phyloP scores from a whole-genome alignment of 2,797 vertebrate species.

The Telmatherina bonti region DNA sequence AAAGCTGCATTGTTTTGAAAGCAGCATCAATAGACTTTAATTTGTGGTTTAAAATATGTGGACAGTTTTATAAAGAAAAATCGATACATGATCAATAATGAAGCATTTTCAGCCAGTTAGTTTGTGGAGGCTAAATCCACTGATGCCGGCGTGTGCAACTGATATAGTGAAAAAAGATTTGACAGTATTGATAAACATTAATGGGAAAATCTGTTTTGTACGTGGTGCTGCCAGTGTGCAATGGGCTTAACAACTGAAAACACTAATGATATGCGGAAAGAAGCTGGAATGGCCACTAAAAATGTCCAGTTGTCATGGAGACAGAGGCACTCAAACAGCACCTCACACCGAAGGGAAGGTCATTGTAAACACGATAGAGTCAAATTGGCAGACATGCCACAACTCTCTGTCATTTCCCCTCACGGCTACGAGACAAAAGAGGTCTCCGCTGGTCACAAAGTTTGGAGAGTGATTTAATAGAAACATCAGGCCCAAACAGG shows the following conservation, averaged over 20 bases:
- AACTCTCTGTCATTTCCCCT: conserved; percentile 31
- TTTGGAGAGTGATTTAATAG: background rate
- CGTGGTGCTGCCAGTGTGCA: conserved; percentile 14
- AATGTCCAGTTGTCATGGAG: conserved; percentile 64
- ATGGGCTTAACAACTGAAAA: conserved; percentile 45
- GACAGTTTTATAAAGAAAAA: background rate
- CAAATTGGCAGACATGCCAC: conserved; percentile 45
- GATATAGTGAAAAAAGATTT: background rate
- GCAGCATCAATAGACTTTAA: background rate
- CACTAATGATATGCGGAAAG: conserved; percentile 58
- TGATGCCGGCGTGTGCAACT: background rate
- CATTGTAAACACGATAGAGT: conserved; percentile 58
- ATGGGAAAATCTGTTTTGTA: conserved; percentile 23
- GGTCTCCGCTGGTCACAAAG: conserved; percentile 21
- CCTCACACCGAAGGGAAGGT: conserved; percentile 58
- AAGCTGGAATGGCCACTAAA: conserved; percentile 58
- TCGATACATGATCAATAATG: background rate
- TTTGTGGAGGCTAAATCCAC: background rate
- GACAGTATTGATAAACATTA: background rate
- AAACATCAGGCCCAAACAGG: background rate
- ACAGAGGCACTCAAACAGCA: conserved; percentile 56
- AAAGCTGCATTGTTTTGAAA: background rate
- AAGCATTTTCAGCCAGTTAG: background rate
- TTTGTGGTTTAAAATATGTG: background rate
- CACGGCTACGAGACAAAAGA: conserved; percentile 21